Percentiles rank a stretch among this genome's conserved stretches.
Evolutionary conservation across 2,797 vertebrate species (phyloP).

Genomic region (Channa striata): DNA sequence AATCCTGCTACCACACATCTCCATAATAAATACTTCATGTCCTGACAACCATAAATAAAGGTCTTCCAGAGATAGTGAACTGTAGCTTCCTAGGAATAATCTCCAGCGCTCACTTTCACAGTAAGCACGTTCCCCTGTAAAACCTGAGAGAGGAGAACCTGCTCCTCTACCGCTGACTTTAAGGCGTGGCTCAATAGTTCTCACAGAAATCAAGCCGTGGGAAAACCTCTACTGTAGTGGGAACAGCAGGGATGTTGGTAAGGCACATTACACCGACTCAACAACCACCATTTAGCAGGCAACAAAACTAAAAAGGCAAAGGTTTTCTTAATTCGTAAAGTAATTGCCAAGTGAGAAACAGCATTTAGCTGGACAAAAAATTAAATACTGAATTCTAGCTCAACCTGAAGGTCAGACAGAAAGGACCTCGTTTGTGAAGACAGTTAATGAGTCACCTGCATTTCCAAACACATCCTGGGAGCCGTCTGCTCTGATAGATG

Average conservation of each 20-base stretch:
- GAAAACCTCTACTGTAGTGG: slow-evolving; percentile 22
- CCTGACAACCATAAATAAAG: slow-evolving; percentile 76
- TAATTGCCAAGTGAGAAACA: background rate
- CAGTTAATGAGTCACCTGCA: background rate
- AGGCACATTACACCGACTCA: slow-evolving; percentile 8
- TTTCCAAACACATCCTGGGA: slow-evolving; percentile 1
- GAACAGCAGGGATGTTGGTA: slow-evolving; percentile 11
- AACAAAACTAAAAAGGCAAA: background rate
- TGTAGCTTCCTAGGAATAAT: slow-evolving; percentile 31
- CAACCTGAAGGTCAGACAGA: background rate
- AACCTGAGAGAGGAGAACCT: slow-evolving; percentile 69
- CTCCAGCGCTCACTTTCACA: slow-evolving; percentile 51
- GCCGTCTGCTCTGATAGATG: slow-evolving; percentile 5
- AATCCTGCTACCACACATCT: slow-evolving; percentile 22
- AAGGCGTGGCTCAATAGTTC: slow-evolving; percentile 44
- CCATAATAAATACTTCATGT: slow-evolving; percentile 79
- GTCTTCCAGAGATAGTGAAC: slow-evolving; percentile 24
- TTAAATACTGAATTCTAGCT: slow-evolving; percentile 40
- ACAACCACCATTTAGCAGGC: background rate
- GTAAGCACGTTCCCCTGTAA: slow-evolving; percentile 42
- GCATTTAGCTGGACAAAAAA: slow-evolving; percentile 2
- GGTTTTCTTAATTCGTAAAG: slow-evolving; percentile 6
- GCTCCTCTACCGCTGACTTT: slow-evolving; percentile 63
- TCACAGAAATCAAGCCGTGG: slow-evolving; percentile 21
- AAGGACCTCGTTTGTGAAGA: background rate